phyloP scores from a whole-genome alignment of 2,113 vertebrate genomes.

The Globicephala melas region DNA sequence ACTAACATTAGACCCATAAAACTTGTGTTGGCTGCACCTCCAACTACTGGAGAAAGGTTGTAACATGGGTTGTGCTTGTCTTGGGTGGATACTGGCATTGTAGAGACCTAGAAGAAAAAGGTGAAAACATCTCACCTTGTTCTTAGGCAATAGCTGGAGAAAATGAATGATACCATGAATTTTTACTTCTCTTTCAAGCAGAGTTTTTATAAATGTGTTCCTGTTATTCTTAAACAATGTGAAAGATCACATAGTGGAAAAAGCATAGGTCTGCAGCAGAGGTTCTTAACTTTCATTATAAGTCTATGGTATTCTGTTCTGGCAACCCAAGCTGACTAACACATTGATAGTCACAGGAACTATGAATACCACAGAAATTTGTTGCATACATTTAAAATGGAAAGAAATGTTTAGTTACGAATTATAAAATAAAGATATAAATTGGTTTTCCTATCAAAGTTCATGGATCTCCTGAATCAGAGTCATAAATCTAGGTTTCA shows the following conservation, averaged over 20 bases:
- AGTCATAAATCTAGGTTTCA: not conserved
- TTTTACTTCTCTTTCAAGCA: not conserved
- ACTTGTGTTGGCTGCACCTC: not conserved
- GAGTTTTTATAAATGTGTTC: not conserved
- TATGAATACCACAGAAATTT: not conserved
- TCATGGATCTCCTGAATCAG: not conserved
- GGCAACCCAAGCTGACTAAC: not conserved
- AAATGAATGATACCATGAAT: not conserved
- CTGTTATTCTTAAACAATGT: not conserved
- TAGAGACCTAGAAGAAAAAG: not conserved
- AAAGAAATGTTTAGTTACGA: not conserved
- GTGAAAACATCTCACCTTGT: not conserved
- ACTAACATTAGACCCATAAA: not conserved
- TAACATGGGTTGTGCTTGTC: not conserved
- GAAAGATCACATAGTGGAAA: not conserved
- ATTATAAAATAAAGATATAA: constrained; percentile 17
- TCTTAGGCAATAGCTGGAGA: not conserved
- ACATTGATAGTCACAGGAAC: not conserved
- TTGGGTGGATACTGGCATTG: not conserved
- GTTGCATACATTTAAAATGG: not conserved
- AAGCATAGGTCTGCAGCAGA: not conserved
- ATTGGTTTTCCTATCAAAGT: not conserved
- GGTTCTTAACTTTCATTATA: not conserved
- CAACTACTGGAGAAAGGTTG: not conserved
- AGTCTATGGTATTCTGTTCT: not conserved